Evolutionary conservation across 2,888 invertebrate species (phyloP), one percentile per base, ranked within the genome.

Genomic region (Chirona hameri): DNA sequence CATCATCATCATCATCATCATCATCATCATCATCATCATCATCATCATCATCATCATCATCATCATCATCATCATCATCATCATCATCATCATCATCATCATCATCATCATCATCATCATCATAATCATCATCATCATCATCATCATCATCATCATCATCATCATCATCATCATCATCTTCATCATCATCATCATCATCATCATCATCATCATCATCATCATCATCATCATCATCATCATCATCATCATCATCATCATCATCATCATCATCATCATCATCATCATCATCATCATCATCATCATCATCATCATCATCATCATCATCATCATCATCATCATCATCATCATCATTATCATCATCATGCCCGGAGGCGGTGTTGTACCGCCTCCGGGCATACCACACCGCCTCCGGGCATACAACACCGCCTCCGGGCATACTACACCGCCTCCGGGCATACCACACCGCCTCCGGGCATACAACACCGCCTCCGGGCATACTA

Each of bases 21-120:
- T 65, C n/a, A 65, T 65, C n/a, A 65, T 65, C n/a, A n/a, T 65
- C n/a, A 65, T 65, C n/a, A n/a, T 65, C n/a, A 65, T 65, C n/a
- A n/a, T 65, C n/a, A 65, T 65, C n/a, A 65, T 65, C n/a, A 65
- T 65, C n/a, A 65, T 65, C n/a, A 65, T 65, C n/a, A n/a, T 65
- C n/a, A 65, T 65, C n/a, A 65, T 65, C n/a, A 65, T 65, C n/a
- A 65, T 65, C n/a, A 65, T 65, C n/a, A 65, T 65, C n/a, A 65
- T 65, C n/a, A n/a, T 65, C n/a, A n/a, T 65, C n/a, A n/a, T 65
- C n/a, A n/a, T 65, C n/a, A n/a, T 65, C n/a, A n/a, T 65, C n/a
- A 65, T 65, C n/a, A 65, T n/a, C n/a, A n/a, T n/a, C n/a, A n/a
- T n/a, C n/a, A n/a, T n/a, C n/a, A n/a, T n/a, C n/a, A n/a, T n/a